phyloP scores from a whole-genome alignment of 2,888 invertebrate genomes.

The Hipparchia sbordonii region DNA sequence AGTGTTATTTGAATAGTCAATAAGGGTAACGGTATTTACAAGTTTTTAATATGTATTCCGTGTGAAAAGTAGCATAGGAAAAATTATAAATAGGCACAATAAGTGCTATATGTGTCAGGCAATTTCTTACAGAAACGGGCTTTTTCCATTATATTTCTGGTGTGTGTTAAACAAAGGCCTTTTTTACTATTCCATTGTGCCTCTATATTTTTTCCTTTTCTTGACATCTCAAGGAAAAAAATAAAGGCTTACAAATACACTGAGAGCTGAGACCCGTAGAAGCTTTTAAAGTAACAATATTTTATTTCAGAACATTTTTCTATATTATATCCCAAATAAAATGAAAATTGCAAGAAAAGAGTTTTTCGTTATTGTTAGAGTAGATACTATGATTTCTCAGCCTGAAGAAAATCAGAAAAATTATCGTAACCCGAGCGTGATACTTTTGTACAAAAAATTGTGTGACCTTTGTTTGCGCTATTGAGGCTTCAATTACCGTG shows the following conservation, averaged over 20 bases:
- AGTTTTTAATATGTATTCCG: constrained; percentile 1
- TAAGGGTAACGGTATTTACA: not conserved
- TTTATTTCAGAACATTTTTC: not conserved
- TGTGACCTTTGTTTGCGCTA: too few relatives aligned
- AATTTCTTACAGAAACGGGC: constrained; percentile 29
- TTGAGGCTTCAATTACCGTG: too few relatives aligned
- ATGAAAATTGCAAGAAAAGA: not conserved
- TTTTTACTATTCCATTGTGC: constrained; percentile 32
- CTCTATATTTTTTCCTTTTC: constrained; percentile 25
- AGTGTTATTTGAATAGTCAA: not conserved
- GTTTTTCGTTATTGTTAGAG: too few relatives aligned
- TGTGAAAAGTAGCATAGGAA: constrained; percentile 4
- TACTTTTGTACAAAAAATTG: too few relatives aligned
- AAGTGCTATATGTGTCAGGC: constrained; percentile 23
- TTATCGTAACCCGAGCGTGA: too few relatives aligned
- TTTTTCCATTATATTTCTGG: constrained; percentile 36
- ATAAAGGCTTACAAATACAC: constrained; percentile 17
- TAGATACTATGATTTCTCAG: too few relatives aligned
- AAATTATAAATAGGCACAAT: constrained; percentile 12
- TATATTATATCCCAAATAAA: not conserved
- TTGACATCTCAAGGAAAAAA: constrained; percentile 32
- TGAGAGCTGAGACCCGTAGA: constrained; percentile 14
- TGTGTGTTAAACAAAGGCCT: constrained; percentile 35
- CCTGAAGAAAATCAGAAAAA: too few relatives aligned
- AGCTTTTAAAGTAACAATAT: constrained; percentile 3